Percentiles rank a stretch among this genome's conserved stretches.
Conservation (phyloP, 2,888 invertebrate species). For the Adelphocoris suturalis region DNA sequence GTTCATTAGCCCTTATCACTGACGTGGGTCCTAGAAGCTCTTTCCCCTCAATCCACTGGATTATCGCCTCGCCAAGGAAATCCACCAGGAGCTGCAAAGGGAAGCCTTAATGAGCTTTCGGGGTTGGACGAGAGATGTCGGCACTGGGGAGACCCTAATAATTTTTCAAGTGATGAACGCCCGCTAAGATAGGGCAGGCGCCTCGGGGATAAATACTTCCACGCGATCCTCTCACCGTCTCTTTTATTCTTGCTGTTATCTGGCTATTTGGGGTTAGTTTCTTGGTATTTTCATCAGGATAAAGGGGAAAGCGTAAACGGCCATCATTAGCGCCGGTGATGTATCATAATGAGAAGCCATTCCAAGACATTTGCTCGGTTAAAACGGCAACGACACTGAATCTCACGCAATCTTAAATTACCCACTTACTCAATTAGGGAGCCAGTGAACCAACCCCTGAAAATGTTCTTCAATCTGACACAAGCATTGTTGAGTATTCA, state of each 20-base stretch:
- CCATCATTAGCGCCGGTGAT: too few species aligned
- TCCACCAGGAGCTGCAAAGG: constrained; percentile 34
- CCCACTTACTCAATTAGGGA: too few species aligned
- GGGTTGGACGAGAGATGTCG: constrained; percentile 48
- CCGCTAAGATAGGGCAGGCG: constrained; percentile 53
- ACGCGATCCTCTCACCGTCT: constrained; percentile 20
- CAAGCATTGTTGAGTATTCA: too few species aligned
- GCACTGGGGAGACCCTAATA: constrained; percentile 50
- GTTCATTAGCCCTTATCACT: constrained; percentile 59
- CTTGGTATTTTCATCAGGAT: not conserved
- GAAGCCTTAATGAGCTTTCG: constrained; percentile 52
- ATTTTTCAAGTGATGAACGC: constrained; percentile 66
- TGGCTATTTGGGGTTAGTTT: not conserved
- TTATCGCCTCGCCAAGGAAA: constrained; percentile 38
- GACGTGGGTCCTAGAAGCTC: not conserved
- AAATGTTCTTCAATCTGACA: too few species aligned
- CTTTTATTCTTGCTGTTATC: constrained; percentile 1
- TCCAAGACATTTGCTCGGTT: too few species aligned
- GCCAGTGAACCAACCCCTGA: too few species aligned
- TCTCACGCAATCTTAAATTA: too few species aligned
- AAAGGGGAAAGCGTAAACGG: not conserved
- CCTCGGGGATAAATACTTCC: constrained; percentile 54
- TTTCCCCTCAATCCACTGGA: constrained; percentile 34
- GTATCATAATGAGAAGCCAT: too few species aligned
- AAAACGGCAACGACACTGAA: too few species aligned